phyloP scores from a whole-genome alignment of 2,888 invertebrate genomes.

The Polyploca ridens region DNA sequence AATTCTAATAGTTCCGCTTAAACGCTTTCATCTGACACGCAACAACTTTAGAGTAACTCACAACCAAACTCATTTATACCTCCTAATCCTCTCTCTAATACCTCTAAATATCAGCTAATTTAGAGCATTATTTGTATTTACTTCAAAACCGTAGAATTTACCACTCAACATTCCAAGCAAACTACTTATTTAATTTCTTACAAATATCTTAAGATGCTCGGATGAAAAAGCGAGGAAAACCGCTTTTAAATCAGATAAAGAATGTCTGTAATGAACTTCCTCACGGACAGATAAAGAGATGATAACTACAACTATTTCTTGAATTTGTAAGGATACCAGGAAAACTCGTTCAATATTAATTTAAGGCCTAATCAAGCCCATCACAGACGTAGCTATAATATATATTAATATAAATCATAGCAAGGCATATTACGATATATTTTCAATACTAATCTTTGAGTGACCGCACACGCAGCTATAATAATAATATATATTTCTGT shows the following conservation, averaged over 20 bases:
- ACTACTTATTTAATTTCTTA: not conserved
- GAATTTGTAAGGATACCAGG: not conserved
- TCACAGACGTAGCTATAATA: too few species aligned
- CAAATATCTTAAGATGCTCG: not conserved
- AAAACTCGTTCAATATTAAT: not conserved
- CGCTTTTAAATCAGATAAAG: not conserved
- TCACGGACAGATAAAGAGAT: not conserved
- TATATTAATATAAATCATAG: too few species aligned
- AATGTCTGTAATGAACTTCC: not conserved
- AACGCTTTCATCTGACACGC: not conserved
- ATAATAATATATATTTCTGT: too few species aligned
- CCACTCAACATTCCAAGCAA: not conserved
- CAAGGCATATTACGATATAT: too few species aligned
- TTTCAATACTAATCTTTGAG: too few species aligned
- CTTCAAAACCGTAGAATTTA: not conserved
- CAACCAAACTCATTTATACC: conserved; percentile 6
- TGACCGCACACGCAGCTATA: too few species aligned
- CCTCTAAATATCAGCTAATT: not conserved
- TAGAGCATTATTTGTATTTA: not conserved
- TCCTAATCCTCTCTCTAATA: too few species aligned
- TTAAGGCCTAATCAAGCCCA: too few species aligned
- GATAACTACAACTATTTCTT: not conserved
- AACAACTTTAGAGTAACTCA: not conserved
- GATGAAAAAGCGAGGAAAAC: not conserved
- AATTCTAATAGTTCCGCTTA: not conserved